phyloP scores from a whole-genome alignment of 2,113 vertebrate species.

The Spea multiplicata region DNA sequence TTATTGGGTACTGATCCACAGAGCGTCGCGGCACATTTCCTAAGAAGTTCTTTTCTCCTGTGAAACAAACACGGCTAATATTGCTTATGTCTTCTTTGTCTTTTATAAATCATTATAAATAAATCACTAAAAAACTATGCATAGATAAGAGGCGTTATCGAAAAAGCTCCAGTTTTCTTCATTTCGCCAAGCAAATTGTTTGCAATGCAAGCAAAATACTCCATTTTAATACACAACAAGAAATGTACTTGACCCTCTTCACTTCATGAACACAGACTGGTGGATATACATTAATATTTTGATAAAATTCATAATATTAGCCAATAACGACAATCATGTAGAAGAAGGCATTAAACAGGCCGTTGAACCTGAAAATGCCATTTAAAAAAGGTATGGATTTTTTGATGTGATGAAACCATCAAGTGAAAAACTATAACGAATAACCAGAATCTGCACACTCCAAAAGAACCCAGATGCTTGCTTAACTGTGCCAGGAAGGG shows the following conservation, averaged over 20 bases:
- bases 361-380: too few relatives aligned
- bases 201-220: conserved; percentile 28
- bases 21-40: conserved; percentile 33
- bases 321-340: too few relatives aligned
- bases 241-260: conserved; percentile 20
- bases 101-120: conserved; percentile 38
- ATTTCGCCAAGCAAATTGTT: conserved; percentile 3
- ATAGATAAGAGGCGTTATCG: not conserved
- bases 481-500: too few relatives aligned
- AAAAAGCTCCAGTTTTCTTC: not conserved
- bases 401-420: too few relatives aligned
- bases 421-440: too few relatives aligned
- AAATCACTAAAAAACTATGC: conserved; percentile 37
- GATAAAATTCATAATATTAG: too few relatives aligned
- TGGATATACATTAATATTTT: too few relatives aligned
- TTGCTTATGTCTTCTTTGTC: conserved; percentile 35
- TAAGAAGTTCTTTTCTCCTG: conserved; percentile 23
- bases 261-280: too few relatives aligned
- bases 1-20: conserved; percentile 42
- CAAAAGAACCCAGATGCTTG: too few relatives aligned
- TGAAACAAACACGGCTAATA: conserved; percentile 44
- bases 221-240: not conserved
- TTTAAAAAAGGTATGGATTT: too few relatives aligned
- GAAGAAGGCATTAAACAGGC: too few relatives aligned
- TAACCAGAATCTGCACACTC: too few relatives aligned